Conservation (phyloP, 2,797 vertebrate species). For the Mus spretus region DNA sequence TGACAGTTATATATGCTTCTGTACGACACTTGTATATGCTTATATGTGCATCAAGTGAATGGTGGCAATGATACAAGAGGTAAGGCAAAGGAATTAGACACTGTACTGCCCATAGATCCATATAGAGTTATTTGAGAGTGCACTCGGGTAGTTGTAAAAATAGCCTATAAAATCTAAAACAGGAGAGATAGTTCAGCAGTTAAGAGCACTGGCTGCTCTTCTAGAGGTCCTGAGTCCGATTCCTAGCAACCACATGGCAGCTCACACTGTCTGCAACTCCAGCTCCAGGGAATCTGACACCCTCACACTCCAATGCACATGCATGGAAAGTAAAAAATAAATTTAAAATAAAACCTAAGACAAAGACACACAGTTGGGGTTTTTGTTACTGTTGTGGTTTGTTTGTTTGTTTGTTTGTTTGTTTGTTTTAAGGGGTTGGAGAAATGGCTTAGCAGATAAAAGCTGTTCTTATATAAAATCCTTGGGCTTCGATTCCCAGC, state of each 20-base stretch:
- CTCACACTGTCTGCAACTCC: no score
- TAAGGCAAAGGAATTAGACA: neutral
- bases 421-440: neutral
- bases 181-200: neutral
- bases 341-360: neutral
- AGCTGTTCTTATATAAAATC: neutral
- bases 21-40: neutral
- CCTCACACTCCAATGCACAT: no score
- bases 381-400: no score
- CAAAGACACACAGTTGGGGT: neutral
- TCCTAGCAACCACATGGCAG: no score
- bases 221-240: no score
- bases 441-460: neutral
- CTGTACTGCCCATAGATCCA: neutral
- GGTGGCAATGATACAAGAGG: neutral
- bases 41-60: neutral
- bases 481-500: neutral
- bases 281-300: no score
- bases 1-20: no score
- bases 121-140: neutral
- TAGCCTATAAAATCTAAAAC: constrained; percentile 26
- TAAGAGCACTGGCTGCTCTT: no score
- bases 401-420: no score
- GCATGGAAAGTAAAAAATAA: no score
- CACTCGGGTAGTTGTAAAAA: neutral